phyloP scores from a whole-genome alignment of 2,113 vertebrate species.

The Anthoscopus minutus region DNA sequence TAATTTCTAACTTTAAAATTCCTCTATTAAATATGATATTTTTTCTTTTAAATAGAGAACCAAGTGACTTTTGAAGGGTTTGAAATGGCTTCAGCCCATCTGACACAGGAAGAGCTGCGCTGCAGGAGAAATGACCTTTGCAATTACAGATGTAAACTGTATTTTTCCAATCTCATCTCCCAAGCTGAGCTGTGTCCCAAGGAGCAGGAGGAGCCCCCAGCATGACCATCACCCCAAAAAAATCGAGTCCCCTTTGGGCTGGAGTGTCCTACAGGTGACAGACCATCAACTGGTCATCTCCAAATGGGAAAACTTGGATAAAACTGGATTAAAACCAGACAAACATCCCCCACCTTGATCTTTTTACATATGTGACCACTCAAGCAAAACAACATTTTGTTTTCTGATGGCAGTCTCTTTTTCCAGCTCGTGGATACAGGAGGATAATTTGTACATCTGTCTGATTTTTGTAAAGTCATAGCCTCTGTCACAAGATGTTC shows the following conservation, averaged over 20 bases:
- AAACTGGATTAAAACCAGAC: neutral
- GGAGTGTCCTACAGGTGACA: neutral
- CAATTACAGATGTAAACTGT: neutral
- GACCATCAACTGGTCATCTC: neutral
- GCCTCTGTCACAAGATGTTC: constrained; percentile 11
- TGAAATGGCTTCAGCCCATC: neutral
- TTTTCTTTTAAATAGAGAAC: neutral
- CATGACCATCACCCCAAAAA: neutral
- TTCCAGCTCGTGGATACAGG: neutral
- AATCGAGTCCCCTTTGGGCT: neutral
- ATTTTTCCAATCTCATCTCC: neutral
- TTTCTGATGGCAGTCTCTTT: neutral
- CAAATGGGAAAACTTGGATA: neutral
- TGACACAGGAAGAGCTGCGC: neutral
- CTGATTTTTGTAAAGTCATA: constrained; percentile 27
- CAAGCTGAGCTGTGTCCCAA: neutral
- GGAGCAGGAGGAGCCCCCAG: neutral
- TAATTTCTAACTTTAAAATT: neutral
- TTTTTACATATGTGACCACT: neutral
- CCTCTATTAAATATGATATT: neutral
- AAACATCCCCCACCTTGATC: neutral
- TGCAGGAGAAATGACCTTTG: neutral
- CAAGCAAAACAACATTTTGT: neutral
- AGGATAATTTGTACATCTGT: neutral
- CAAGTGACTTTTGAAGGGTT: neutral